phyloP scores from a whole-genome alignment of 2,888 invertebrate species.

The Muschampia plurimacula region DNA sequence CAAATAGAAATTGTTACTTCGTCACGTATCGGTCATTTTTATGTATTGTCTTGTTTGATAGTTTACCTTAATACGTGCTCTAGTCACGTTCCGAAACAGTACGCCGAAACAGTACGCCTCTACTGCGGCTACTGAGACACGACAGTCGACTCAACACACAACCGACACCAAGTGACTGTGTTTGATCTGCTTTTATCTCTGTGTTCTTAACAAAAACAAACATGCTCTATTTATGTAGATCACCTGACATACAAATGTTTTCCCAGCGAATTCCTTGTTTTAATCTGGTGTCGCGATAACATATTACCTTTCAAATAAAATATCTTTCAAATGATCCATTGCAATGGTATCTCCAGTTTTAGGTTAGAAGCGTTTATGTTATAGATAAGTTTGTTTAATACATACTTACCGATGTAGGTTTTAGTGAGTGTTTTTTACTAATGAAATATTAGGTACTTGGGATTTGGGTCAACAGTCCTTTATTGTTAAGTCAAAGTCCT shows the following conservation, averaged over 20 bases:
- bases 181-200: slow-evolving; percentile 62
- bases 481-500: not conserved
- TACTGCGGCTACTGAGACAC: slow-evolving; percentile 34
- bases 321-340: slow-evolving; percentile 61
- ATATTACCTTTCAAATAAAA: slow-evolving; percentile 57
- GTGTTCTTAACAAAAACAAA: slow-evolving; percentile 58
- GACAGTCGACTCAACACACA: not conserved
- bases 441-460: not conserved
- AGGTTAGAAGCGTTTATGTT: slow-evolving; percentile 11
- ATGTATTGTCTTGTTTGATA: slow-evolving; percentile 57
- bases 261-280: slow-evolving; percentile 72
- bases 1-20: slow-evolving; percentile 33
- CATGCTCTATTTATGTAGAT: slow-evolving; percentile 64
- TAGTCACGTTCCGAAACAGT: slow-evolving; percentile 65
- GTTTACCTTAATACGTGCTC: slow-evolving; percentile 69
- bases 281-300: slow-evolving; percentile 72
- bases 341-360: slow-evolving; percentile 33
- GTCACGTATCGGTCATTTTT: slow-evolving; percentile 56
- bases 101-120: slow-evolving; percentile 43
- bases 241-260: slow-evolving; percentile 79
- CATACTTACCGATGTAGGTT: not conserved
- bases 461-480: not conserved
- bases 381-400: not conserved
- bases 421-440: not conserved
- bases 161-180: slow-evolving; percentile 51